Evolutionary conservation across 2,888 invertebrate species (phyloP).

Genomic region (Candidula unifasciata): DNA sequence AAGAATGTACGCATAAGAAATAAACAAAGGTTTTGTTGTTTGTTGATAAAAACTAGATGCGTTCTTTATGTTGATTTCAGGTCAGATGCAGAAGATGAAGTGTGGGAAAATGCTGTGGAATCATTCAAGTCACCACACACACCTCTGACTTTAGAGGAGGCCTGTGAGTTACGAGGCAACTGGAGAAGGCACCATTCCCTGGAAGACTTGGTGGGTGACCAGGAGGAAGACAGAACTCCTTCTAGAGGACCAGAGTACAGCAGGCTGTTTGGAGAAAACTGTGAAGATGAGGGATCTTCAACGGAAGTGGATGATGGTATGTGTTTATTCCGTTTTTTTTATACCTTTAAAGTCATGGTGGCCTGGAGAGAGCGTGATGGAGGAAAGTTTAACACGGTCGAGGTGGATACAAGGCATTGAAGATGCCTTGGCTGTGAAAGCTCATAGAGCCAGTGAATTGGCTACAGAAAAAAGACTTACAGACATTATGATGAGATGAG

Average conservation of each 20-base stretch:
- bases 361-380: too few relatives aligned
- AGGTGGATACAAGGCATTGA: too few relatives aligned
- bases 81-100: conserved; percentile 60
- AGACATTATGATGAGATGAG: too few relatives aligned
- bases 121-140: conserved; percentile 40
- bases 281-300: conserved; percentile 52
- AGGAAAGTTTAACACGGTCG: too few relatives aligned
- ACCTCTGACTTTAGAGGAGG: conserved; percentile 57
- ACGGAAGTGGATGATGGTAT: conserved; percentile 48
- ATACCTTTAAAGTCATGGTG: too few relatives aligned
- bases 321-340: neutral
- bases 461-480: too few relatives aligned
- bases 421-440: too few relatives aligned
- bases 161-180: conserved; percentile 53
- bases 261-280: conserved; percentile 51
- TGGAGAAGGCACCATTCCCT: conserved; percentile 56
- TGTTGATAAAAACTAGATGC: too few relatives aligned
- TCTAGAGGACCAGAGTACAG: conserved; percentile 23
- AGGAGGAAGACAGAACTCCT: conserved; percentile 17
- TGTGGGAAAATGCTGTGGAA: conserved; percentile 55
- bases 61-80: conserved; percentile 42
- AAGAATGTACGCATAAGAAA: too few relatives aligned
- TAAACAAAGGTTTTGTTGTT: too few relatives aligned
- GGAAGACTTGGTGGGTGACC: conserved; percentile 53
- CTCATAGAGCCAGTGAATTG: too few relatives aligned